A percentile compares a stretch with the other conserved stretches of the same genome.
These are phyloP conservation scores for Tetrapedia diversipes DNA, from an alignment of 2,888 invertebrate genomes.

Conservation along the genomic window DNA sequence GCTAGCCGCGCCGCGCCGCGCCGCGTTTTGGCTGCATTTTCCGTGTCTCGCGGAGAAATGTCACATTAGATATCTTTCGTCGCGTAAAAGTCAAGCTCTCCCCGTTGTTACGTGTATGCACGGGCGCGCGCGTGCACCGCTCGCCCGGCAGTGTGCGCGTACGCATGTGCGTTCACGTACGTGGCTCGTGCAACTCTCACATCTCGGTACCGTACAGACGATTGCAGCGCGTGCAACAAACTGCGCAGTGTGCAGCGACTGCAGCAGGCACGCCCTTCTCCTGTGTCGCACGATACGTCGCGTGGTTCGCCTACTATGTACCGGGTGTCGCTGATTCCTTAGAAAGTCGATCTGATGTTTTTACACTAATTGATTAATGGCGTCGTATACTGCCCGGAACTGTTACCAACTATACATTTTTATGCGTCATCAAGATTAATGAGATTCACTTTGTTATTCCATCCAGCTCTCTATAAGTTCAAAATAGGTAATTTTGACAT, in stretches of 20 bases:
- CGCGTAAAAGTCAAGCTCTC: constrained; percentile 16
- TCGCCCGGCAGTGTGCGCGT: background rate
- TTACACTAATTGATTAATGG: too few relatives aligned
- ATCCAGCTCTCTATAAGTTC: too few relatives aligned
- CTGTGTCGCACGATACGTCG: constrained; percentile 78
- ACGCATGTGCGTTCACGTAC: constrained; percentile 25
- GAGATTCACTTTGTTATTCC: too few relatives aligned
- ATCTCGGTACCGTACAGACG: constrained; percentile 63
- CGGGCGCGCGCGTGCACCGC: too few relatives aligned
- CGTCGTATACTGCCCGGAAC: too few relatives aligned
- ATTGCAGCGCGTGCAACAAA: constrained; percentile 80
- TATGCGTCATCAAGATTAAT: too few relatives aligned
- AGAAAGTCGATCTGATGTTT: constrained; percentile 30
- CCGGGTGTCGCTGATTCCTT: constrained; percentile 69
- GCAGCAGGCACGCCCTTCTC: constrained; percentile 81
- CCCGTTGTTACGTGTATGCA: too few relatives aligned
- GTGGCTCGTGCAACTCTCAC: constrained; percentile 53
- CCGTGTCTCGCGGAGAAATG: constrained; percentile 24
- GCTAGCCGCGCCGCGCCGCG: too few relatives aligned
- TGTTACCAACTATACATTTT: too few relatives aligned
- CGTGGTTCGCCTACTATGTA: constrained; percentile 74
- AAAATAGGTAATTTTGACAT: too few relatives aligned
- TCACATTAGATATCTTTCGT: constrained; percentile 33
- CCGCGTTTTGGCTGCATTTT: constrained; percentile 30
- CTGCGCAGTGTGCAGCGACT: constrained; percentile 79